Conservation (phyloP, 2,113 vertebrate genomes). For the Vulpes lagopus region DNA sequence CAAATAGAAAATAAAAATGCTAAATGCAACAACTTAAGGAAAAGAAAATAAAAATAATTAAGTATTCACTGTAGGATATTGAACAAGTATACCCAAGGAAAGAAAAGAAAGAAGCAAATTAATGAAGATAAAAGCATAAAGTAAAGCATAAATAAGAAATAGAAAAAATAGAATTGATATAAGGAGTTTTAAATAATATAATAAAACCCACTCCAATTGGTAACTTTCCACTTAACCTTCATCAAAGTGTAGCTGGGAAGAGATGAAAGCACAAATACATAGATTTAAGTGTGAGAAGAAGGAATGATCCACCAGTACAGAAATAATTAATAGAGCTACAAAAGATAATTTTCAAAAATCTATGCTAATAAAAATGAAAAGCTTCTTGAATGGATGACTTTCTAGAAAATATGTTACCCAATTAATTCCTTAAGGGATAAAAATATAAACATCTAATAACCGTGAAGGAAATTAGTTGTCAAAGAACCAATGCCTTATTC, state of each 20-base stretch:
- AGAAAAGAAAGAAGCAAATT: not conserved
- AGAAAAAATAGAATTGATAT: not conserved
- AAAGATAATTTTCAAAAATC: not conserved
- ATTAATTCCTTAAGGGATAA: constrained; percentile 15
- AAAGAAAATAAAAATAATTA: not conserved
- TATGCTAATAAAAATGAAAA: not conserved
- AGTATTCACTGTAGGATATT: not conserved
- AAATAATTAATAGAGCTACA: not conserved
- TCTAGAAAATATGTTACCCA: not conserved
- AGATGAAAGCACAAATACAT: not conserved
- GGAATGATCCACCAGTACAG: not conserved
- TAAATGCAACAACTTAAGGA: not conserved
- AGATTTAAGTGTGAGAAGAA: not conserved
- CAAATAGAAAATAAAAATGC: constrained; percentile 29
- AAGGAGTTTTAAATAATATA: not conserved
- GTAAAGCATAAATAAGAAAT: constrained; percentile 6
- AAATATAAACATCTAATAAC: not conserved
- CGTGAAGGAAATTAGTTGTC: not conserved
- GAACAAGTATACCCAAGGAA: not conserved
- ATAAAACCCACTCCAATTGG: not conserved
- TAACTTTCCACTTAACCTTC: not conserved
- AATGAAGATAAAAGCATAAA: constrained; percentile 2
- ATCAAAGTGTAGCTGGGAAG: not conserved
- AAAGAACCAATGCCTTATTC: not conserved
- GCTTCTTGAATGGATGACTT: constrained; percentile 14